Evolutionary conservation across 2,888 invertebrate genomes (phyloP).

Genomic region (Apeira syringaria): DNA sequence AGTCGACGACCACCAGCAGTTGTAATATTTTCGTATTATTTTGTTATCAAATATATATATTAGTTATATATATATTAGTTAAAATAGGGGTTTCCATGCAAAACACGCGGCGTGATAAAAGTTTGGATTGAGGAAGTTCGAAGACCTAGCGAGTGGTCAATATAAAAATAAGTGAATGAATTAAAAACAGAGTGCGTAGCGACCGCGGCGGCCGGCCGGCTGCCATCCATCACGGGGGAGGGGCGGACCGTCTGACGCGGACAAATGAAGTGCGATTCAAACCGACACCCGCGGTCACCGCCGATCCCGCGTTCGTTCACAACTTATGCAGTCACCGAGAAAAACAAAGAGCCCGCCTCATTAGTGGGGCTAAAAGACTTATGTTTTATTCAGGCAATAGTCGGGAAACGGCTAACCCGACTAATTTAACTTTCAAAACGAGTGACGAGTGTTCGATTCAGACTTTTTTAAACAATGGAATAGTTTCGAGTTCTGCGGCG

Average conservation of each 20-base stretch:
- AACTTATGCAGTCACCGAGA: conserved; percentile 74
- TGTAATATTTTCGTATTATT: too few relatives aligned
- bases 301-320: conserved; percentile 71
- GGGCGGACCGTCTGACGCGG: conserved; percentile 63
- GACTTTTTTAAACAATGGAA: conserved; percentile 49
- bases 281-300: conserved; percentile 58
- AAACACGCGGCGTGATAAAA: too few relatives aligned
- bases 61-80: too few relatives aligned
- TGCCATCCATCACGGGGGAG: conserved; percentile 66
- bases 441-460: conserved; percentile 70
- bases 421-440: conserved; percentile 78
- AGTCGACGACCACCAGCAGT: too few relatives aligned
- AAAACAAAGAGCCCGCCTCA: conserved; percentile 69
- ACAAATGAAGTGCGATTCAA: conserved; percentile 82
- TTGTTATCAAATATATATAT: too few relatives aligned
- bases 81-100: too few relatives aligned
- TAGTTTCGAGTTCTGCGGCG: conserved; percentile 48
- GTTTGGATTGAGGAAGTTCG: too few relatives aligned
- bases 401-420: conserved; percentile 65
- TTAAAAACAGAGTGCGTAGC: conserved; percentile 63
- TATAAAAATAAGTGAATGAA: conserved; percentile 75
- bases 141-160: conserved; percentile 34
- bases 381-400: conserved; percentile 75
- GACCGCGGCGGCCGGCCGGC: conserved; percentile 50
- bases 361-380: conserved; percentile 71